Evolutionary conservation across 92 coral and sea anemone species (phyloP).

Genomic region (Blastomussa wellsi): DNA sequence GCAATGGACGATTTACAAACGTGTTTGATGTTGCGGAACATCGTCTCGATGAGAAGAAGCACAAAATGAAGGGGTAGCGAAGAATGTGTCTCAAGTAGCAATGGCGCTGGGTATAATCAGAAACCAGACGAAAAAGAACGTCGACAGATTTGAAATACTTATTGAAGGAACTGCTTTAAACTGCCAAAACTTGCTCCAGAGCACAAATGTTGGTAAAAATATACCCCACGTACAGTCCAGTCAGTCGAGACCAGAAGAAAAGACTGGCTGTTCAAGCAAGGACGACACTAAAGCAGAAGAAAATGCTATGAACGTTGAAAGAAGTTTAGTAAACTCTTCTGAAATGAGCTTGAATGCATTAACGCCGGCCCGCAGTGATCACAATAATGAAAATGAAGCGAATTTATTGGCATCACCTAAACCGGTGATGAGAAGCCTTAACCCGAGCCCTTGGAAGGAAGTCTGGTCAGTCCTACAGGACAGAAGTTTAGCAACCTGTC

Average conservation of each 20-base stretch:
- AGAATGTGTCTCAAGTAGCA: neutral
- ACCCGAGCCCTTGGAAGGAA: conserved; percentile 39
- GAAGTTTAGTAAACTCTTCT: neutral
- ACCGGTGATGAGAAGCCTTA: conserved; percentile 1
- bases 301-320: neutral
- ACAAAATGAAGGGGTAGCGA: neutral
- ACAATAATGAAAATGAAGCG: neutral
- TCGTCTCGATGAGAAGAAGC: neutral
- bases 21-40: conserved; percentile 23
- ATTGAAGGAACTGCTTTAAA: conserved; percentile 24
- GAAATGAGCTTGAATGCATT: neutral
- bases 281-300: neutral
- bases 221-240: neutral
- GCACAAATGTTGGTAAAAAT: neutral
- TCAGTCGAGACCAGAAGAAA: neutral
- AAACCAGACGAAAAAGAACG: neutral
- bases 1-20: conserved; percentile 5
- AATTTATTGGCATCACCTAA: neutral
- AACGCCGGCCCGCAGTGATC: neutral
- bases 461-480: conserved; percentile 23
- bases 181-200: neutral
- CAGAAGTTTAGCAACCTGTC: conserved; percentile 19
- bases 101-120: neutral
- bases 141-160: conserved; percentile 10
- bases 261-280: neutral